Evolutionary conservation across 2,797 vertebrate species (phyloP), one percentile per base, ranked within the genome.

Genomic region (Clarias fuscus): DNA sequence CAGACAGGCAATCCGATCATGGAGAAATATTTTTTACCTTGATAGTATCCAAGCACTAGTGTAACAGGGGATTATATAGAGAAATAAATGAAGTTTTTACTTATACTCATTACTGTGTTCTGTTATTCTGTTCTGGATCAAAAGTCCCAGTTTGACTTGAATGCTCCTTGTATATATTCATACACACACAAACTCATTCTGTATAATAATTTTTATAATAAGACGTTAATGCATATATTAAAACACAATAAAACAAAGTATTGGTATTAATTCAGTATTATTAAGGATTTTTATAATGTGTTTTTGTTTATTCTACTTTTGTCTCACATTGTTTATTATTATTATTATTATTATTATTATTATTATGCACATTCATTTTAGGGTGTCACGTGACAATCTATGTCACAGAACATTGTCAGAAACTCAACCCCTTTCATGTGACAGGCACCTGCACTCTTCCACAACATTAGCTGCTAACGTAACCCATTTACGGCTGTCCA

Each of bases 401-500:
- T 89, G 83, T 86, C 58, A 72, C 84, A 90, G 85, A 80, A 86
- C 87, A 87, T 64, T 75, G 84, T 33, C 87, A 88, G 67, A 53
- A 78, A 82, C 78, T 68, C 71, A 64, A 88, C 76, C 62, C 80
- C 76, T 33, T 68, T 86, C 89, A 87, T 89, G 85, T 87, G 71
- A 71, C 76, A 20, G 15, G 43, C 56, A 82, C 75, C 65, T 79
- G 64, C 40, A 72, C 18, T 78, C 82, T 82, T 83, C 48, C 56
- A 33, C 78, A 48, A 40, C 68, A 58, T 71, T 77, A 64, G 68
- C 53, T 75, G 71, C 78, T 88, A 64, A 53, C 8, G 27, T n/a
- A 71, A 61, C 53, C 64, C 72, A 85, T 86, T 87, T 82, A 82
- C 24, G 37, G 59, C 33, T 58, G 56, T 84, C 88, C 64, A 30